Conservation (phyloP, 53 echinoderm and acorn worm species). For the Stichopus horrens region DNA sequence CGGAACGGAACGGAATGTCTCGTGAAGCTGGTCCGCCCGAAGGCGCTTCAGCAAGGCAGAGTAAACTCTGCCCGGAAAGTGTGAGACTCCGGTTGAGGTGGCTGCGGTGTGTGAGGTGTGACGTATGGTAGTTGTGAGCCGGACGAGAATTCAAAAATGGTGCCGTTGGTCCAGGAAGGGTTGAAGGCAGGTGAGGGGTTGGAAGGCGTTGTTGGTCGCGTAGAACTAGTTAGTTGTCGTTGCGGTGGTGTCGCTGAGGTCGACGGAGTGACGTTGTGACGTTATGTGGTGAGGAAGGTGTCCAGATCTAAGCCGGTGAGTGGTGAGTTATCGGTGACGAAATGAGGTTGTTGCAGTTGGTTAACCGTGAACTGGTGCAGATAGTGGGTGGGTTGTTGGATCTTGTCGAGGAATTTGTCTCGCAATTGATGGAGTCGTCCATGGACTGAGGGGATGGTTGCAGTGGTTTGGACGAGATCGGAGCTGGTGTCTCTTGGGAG, state of each 20-base stretch:
- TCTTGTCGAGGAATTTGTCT: not conserved
- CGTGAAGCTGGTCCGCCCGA: not conserved
- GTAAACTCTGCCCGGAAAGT: not conserved
- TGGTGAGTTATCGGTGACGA: not conserved
- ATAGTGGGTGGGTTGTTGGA: not conserved
- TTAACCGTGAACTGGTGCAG: not conserved
- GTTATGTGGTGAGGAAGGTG: not conserved
- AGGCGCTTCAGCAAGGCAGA: not conserved
- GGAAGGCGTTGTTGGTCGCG: not conserved
- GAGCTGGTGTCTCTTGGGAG: not conserved
- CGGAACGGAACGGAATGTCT: too few relatives aligned
- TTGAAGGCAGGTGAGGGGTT: not conserved
- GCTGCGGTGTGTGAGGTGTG: not conserved
- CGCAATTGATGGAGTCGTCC: not conserved
- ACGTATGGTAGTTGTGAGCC: not conserved
- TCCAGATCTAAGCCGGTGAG: not conserved
- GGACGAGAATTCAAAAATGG: not conserved
- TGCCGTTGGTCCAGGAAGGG: not conserved
- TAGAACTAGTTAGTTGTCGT: not conserved
- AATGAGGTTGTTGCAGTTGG: not conserved
- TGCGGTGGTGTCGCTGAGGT: not conserved
- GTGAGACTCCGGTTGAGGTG: not conserved
- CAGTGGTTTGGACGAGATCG: not conserved
- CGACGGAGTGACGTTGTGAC: not conserved
- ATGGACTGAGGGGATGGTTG: not conserved